phyloP scores from a whole-genome alignment of 2,888 invertebrate genomes.

The Isoperla grammatica region DNA sequence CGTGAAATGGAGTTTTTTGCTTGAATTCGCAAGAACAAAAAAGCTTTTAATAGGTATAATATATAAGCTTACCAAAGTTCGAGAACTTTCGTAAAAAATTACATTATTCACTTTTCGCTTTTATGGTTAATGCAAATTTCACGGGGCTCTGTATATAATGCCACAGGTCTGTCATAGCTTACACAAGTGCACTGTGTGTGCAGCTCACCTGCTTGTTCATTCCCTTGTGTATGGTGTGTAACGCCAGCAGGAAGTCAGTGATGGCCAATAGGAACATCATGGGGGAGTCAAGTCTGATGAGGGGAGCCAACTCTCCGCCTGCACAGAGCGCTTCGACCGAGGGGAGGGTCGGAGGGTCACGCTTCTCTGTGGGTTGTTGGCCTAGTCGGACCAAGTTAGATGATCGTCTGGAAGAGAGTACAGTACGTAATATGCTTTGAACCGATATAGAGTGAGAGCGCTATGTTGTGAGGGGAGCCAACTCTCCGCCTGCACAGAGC shows the following conservation, averaged over 20 bases:
- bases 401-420: background rate
- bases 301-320: constrained; percentile 31
- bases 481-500: constrained; percentile 30
- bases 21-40: too few relatives aligned
- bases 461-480: constrained; percentile 32
- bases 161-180: too few relatives aligned
- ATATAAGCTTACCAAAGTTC: too few relatives aligned
- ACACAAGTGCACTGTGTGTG: background rate
- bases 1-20: too few relatives aligned
- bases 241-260: constrained; percentile 23
- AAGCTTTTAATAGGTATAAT: too few relatives aligned
- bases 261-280: constrained; percentile 32
- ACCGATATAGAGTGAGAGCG: too few relatives aligned
- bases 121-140: too few relatives aligned
- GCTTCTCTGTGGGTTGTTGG: constrained; percentile 21
- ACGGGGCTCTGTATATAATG: too few relatives aligned
- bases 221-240: constrained; percentile 11
- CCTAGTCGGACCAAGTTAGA: background rate
- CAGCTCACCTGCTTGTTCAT: constrained; percentile 5
- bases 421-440: too few relatives aligned
- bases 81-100: too few relatives aligned
- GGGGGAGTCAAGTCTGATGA: constrained; percentile 31
- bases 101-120: too few relatives aligned
- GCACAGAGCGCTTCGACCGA: constrained; percentile 33
- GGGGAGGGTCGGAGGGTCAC: constrained; percentile 35